Evolutionary conservation across 2,888 invertebrate genomes (phyloP), one percentile per base, ranked within the genome.

Genomic region (Drosophila maculinotata): DNA sequence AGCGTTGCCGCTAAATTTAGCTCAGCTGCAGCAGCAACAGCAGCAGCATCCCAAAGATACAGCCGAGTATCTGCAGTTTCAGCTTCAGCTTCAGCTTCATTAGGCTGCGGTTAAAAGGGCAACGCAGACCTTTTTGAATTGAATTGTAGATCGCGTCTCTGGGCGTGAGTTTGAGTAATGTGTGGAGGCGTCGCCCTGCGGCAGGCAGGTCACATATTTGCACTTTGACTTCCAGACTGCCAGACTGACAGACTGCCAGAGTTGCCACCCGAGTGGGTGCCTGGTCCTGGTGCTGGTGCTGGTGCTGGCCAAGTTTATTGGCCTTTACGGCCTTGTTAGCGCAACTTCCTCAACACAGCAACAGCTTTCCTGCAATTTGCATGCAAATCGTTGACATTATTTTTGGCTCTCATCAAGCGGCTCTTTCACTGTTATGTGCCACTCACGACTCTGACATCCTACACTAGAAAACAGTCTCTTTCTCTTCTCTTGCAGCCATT

Each of bases 81-180:
- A 59, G 23, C 12, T 38, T 6, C 9, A 39, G 20, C 67, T 42
- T 65, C 80, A 83, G 85, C 87, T 81, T 87, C 80, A 81, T 81
- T 81, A 84, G 83, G 52, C 57, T 52, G 59, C 65, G 79, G 79
- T 76, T 79, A 76, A 77, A 76, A 77, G 68, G 54, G 69, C 57
- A 84, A 59, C 58, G 59, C 53, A 64, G 45, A 65, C 59, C 62
- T 80, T 56, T 83, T 47, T 57, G 76, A 75, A 75, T 75, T 75
- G 78, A 75, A 75, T 75, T 75, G 75, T 80, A 69, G 77, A 26
- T 57, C 58, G 59, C 49, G 57, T 62, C 70, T 51, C 42, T 49
- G 58, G 82, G 81, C 85, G 81, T 82, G 79, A 87, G 67, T 72
- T 79, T 81, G 87, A 81, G 82, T 81, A 85, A 81, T 81, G 85